These are phyloP conservation scores for Hipposideros larvatus DNA, from an alignment of 2,797 vertebrate genomes.

Conservation along the genomic window DNA sequence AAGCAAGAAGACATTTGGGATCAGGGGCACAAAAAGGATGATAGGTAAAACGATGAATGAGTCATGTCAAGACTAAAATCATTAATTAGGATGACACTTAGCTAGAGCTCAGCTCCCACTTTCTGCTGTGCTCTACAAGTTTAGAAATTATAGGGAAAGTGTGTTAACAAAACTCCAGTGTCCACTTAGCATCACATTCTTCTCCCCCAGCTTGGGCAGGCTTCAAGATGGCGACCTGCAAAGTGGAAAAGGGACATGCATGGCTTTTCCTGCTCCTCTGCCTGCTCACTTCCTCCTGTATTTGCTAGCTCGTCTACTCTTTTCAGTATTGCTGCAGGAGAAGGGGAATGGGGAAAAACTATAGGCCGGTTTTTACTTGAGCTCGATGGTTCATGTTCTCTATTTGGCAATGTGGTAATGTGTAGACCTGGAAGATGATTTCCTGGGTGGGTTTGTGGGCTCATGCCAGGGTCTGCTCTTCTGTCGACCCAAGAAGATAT, in stretches of 20 bases:
- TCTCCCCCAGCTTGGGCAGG: not conserved
- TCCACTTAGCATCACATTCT: not conserved
- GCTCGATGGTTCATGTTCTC: not conserved
- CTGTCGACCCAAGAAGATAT: not conserved
- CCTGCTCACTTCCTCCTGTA: not conserved
- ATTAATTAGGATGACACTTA: not conserved
- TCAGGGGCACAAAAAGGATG: not conserved
- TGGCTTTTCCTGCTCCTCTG: not conserved
- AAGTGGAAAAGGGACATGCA: no score
- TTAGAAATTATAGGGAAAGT: not conserved
- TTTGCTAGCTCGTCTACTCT: not conserved
- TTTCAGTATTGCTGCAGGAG: not conserved
- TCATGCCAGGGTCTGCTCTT: not conserved
- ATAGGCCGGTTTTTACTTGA: not conserved
- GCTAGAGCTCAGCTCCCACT: not conserved
- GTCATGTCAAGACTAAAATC: not conserved
- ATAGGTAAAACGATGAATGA: not conserved
- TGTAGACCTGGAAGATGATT: not conserved
- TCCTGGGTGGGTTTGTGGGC: not conserved
- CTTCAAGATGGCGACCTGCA: not conserved
- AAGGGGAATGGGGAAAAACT: not conserved
- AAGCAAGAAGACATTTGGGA: not conserved
- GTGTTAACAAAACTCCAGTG: rapidly evolving
- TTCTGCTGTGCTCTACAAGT: not conserved
- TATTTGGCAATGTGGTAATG: not conserved